Base-by-base conservation (phyloP, 1,140 invertebrate species). In the Drosophila pandora region DNA sequence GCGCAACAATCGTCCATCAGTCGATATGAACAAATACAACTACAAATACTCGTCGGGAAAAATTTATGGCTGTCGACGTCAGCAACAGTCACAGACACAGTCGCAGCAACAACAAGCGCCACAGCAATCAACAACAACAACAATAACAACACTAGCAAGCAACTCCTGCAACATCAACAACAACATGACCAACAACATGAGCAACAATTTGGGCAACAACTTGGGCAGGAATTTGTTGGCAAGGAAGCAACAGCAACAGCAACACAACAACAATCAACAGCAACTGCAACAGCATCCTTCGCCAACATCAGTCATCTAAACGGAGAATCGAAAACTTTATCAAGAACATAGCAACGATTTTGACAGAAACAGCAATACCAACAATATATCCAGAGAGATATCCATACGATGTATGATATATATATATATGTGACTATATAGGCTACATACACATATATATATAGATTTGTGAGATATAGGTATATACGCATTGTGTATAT, bases 11-110 rank as follows among this genome's bases (percentile, higher is more conserved):
- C 76, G 69, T 75, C 75, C 77, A 79, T 74, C 82, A 63, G 88
- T 81, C 78, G 77, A 88, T 82, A 75, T 82, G 55, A 89, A 79
- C 75, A 89, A 90, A 77, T 82, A 72, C 41, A 90, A 80, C 49
- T 80, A 76, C 47, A 90, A 89, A 83, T 88, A 87, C 84, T 76
- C 81, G 48, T 79, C 85, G 34, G 70, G 81, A 23, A 84, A 89
- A 34, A 80, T 89, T 34, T 88, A 85, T 43, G 76, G 81, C 49
- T 82, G 79, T 65, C 68, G 79, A 17, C 59, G 72, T 21, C 81
- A 75, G 39, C 71, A 56, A 25, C 61, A 71, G 9, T 23, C 74
- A 21, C 56, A 58, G 0, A 17, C 55, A 1, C 45, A 69, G 13
- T n/a, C 45, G 3, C 22, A 54, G 3, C 60, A 21, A 34, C 47